Evolutionary conservation across 2,888 invertebrate genomes (phyloP).

Genomic region (Hypercompe scribonia): DNA sequence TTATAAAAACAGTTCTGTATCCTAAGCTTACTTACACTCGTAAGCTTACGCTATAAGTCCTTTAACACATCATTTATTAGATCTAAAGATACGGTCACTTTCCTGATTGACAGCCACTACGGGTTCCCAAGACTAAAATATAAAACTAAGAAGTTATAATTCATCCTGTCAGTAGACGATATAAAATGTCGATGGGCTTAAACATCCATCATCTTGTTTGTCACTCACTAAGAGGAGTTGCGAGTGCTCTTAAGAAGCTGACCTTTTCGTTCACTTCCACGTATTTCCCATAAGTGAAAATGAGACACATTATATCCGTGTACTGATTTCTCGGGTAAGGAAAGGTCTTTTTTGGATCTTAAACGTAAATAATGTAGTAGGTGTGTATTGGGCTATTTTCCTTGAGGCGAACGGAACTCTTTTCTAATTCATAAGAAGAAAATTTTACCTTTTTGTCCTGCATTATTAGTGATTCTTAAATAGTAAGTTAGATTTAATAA

Average conservation of each 20-base stretch:
- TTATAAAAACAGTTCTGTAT: background rate
- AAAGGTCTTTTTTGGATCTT: conserved; percentile 32
- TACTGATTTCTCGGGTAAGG: background rate
- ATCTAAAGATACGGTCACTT: background rate
- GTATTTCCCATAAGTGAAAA: background rate
- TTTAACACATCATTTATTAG: conserved; percentile 10
- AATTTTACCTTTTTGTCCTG: conserved; percentile 12
- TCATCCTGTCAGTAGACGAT: conserved; percentile 53
- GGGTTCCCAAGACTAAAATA: conserved; percentile 11
- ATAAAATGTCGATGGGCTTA: conserved; percentile 55
- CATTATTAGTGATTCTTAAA: conserved; percentile 13
- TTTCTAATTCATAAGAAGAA: conserved; percentile 20
- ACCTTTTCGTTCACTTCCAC: conserved; percentile 3
- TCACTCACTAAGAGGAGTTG: conserved; percentile 45
- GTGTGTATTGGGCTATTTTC: conserved; percentile 29
- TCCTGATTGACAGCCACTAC: background rate
- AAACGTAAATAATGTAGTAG: conserved; percentile 49
- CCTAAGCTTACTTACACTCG: background rate
- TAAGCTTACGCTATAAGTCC: background rate
- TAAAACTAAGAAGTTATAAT: conserved; percentile 40
- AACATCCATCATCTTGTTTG: conserved; percentile 67
- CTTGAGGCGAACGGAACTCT: conserved; percentile 19
- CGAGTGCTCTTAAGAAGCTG: background rate
- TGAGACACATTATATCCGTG: conserved; percentile 2
- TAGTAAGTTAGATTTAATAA: background rate